Percentiles rank a stretch among this genome's conserved stretches.
phyloP scores from a whole-genome alignment of 2,113 vertebrate genomes.

The Lamprotornis superbus region DNA sequence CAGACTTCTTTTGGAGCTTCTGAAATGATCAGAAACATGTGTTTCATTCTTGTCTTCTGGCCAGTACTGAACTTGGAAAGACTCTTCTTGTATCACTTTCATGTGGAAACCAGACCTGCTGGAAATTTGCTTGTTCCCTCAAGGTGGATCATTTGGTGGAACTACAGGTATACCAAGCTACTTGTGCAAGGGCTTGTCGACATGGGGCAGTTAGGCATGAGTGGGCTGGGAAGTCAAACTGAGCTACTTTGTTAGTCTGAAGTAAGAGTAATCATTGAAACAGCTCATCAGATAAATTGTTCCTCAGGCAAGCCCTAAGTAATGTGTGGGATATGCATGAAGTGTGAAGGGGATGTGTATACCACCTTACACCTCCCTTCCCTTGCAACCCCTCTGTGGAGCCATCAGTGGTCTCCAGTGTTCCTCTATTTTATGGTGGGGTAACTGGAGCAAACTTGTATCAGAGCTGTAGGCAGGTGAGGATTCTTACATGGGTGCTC shows the following conservation, averaged over 20 bases:
- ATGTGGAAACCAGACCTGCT: constrained; percentile 19
- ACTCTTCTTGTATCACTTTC: constrained; percentile 5
- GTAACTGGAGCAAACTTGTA: not conserved
- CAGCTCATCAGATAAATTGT: not conserved
- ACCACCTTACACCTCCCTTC: not conserved
- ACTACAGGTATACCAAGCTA: not conserved
- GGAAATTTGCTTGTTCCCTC: constrained; percentile 18
- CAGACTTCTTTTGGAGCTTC: constrained; percentile 38
- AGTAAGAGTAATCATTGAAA: not conserved
- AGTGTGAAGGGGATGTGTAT: not conserved
- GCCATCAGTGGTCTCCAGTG: no score
- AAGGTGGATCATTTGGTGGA: not conserved
- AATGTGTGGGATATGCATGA: not conserved
- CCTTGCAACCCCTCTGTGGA: not conserved
- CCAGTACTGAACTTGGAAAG: not conserved
- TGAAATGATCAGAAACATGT: constrained; percentile 38
- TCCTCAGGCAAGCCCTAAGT: not conserved
- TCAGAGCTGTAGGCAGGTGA: not conserved
- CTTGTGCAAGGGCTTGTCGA: not conserved
- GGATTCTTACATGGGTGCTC: not conserved
- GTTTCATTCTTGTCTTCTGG: constrained; percentile 17
- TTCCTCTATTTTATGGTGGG: not conserved
- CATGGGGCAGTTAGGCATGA: not conserved
- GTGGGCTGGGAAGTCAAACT: not conserved
- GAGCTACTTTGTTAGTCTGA: not conserved